Evolutionary conservation across 2,113 vertebrate genomes (phyloP), one percentile per base, ranked within the genome.

Genomic region (Pedetes capensis): DNA sequence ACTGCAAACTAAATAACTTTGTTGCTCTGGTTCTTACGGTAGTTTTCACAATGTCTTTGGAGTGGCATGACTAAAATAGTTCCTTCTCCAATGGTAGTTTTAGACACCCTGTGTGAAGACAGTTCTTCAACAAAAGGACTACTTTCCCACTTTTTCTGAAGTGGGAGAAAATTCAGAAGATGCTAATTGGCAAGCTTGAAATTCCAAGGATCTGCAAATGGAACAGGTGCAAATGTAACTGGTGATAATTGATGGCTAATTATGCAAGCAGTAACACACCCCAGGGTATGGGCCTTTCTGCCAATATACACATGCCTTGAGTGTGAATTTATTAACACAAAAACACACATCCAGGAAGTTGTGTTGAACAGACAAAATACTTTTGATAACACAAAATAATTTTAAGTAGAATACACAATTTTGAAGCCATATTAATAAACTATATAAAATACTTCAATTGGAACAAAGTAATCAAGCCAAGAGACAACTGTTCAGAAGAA

Each of bases 241-340:
- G 97, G 92, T 89, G 61, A 29, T 96, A 94, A 98, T 37, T 98
- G 97, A 97, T 94, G 61, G 66, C 42, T 98, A 97, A 98, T 98
- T 98, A 97, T 91, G 76, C 87, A 96, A 96, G 90, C 81, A 95
- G 75, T 93, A 96, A 81, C 81, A 93, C 71, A 93, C 92, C 37
- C 79, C 90, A 95, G 90, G 92, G 88, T 91, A 94, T 61, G 29
- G 72, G n/a, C 61, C 82, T 85, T 25, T 85, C 90, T 96, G 92
- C 93, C 95, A 97, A 91, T 91, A 88, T 44, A 71, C 74, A 83
- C 22, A 90, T 13, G 2, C 34, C 39, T 96, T 86, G 61, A n/a
- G 81, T 80, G 53, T 93, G 59, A 89, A 74, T 90, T 92, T 92
- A 88, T 96, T 93, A 96, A 72, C 34, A 92, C 39, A 39, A 29